Percentiles rank a stretch among this genome's conserved stretches.
phyloP scores from a whole-genome alignment of 92 coral and sea anemone genomes.

The Zoanthus sociatus region DNA sequence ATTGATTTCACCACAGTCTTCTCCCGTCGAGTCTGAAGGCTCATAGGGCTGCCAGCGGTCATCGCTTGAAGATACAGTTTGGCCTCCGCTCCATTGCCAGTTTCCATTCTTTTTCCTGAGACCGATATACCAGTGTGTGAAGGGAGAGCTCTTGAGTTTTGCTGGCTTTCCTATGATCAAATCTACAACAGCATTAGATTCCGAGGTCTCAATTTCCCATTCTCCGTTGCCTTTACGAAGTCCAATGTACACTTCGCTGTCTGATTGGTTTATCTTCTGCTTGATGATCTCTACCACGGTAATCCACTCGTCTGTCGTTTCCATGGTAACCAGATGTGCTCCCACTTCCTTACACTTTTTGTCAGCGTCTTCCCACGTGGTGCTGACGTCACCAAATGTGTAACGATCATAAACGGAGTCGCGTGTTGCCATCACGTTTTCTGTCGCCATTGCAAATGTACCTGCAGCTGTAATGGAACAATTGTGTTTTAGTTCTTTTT shows the following conservation, averaged over 20 bases:
- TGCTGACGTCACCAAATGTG: conserved; percentile 18
- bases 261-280: not conserved
- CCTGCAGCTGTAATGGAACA: not conserved
- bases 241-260: conserved; percentile 10
- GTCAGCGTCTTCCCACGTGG: conserved; percentile 37
- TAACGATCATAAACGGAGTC: not conserved
- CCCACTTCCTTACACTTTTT: conserved; percentile 3
- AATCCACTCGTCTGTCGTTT: conserved; percentile 13
- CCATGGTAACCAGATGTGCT: conserved; percentile 33
- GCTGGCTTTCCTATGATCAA: not conserved
- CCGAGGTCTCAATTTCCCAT: conserved; percentile 17
- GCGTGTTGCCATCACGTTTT: not conserved
- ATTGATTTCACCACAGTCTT: conserved; percentile 29
- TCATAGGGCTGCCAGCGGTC: conserved; percentile 32
- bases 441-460: not conserved
- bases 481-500: not conserved
- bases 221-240: conserved; percentile 7
- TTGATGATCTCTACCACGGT: not conserved
- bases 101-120: not conserved
- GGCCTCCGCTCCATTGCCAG: conserved; percentile 23
- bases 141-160: not conserved
- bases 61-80: not conserved
- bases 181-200: not conserved
- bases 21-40: conserved; percentile 21
- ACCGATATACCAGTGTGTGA: conserved; percentile 44